These are phyloP conservation scores for Xiphorhynchus erythropygius DNA, from an alignment of 2,797 vertebrate genomes.

Conservation along the genomic window DNA sequence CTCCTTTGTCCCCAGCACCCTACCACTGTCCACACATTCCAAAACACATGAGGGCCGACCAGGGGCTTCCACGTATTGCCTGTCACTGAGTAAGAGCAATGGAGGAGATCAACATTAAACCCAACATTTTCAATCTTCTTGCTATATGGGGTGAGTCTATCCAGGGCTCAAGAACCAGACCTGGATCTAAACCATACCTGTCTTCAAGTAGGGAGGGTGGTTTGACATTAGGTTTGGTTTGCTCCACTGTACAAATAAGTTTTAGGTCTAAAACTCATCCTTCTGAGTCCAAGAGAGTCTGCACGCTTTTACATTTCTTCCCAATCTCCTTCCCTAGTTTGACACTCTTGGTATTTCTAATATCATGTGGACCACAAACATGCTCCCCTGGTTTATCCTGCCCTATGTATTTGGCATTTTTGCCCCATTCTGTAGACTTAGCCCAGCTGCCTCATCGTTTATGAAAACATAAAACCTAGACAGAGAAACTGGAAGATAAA, in stretches of 20 bases:
- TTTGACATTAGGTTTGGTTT: not conserved
- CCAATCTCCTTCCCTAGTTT: not conserved
- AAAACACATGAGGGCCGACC: not conserved
- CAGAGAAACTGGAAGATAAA: not conserved
- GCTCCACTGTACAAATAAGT: not conserved
- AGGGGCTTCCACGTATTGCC: fast-evolving
- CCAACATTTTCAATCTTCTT: not conserved
- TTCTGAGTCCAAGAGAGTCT: not conserved
- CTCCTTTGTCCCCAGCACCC: not conserved
- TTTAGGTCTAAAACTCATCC: not conserved
- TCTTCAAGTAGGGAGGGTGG: not conserved
- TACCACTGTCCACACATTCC: not conserved
- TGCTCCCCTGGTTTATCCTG: not conserved
- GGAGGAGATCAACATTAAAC: not conserved
- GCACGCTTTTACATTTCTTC: not conserved
- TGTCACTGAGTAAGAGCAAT: not conserved
- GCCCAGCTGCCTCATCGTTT: not conserved
- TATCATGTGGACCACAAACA: not conserved
- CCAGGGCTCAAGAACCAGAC: not conserved
- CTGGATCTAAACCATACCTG: not conserved
- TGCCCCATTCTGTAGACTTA: not conserved
- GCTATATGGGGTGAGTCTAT: not conserved
- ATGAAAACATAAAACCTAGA: not conserved
- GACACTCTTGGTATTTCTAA: not conserved
- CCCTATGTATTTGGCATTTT: not conserved